phyloP scores from a whole-genome alignment of 1,140 invertebrate genomes.

The Conopomorpha cramerella region DNA sequence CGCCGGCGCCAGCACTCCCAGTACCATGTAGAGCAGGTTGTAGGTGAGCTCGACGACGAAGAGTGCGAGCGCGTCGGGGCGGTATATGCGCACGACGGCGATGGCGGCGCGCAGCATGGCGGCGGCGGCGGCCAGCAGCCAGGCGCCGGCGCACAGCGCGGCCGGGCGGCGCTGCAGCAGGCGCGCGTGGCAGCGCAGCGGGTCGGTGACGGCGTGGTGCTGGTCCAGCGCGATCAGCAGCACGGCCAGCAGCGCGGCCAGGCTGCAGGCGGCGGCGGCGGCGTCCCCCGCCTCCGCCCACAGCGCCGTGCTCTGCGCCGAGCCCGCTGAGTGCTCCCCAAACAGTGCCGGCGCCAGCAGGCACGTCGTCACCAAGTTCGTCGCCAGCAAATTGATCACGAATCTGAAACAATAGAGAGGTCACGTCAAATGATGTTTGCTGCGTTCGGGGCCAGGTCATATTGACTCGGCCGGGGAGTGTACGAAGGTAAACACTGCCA shows the following conservation, averaged over 20 bases:
- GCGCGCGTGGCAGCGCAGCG: constrained; percentile 79
- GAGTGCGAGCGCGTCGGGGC: constrained; percentile 18
- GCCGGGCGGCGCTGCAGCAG: constrained; percentile 75
- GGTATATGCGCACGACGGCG: constrained; percentile 21
- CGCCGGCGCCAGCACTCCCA: constrained; percentile 32
- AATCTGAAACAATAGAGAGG: constrained; percentile 55
- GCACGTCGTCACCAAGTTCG: constrained; percentile 51
- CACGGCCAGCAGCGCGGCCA: constrained; percentile 65
- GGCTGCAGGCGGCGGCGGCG: constrained; percentile 35
- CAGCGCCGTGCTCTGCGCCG: constrained; percentile 15
- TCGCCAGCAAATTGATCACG: constrained; percentile 55
- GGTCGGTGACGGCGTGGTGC: constrained; percentile 85
- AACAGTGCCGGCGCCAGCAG: constrained; percentile 50
- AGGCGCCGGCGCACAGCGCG: constrained; percentile 68
- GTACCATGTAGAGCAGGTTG: constrained; percentile 36
- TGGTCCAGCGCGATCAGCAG: constrained; percentile 84
- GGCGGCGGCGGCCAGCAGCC: constrained; percentile 66
- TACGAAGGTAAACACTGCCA: too few species aligned
- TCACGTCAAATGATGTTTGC: too few species aligned
- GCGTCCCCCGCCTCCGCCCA: constrained; percentile 42
- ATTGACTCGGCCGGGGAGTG: too few species aligned
- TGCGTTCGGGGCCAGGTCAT: too few species aligned
- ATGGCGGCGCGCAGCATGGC: constrained; percentile 51
- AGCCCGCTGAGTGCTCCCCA: constrained; percentile 35
- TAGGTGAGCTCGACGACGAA: constrained; percentile 33